Evolutionary conservation across 2,888 invertebrate genomes (phyloP).

Genomic region (Calameuta pallipes): DNA sequence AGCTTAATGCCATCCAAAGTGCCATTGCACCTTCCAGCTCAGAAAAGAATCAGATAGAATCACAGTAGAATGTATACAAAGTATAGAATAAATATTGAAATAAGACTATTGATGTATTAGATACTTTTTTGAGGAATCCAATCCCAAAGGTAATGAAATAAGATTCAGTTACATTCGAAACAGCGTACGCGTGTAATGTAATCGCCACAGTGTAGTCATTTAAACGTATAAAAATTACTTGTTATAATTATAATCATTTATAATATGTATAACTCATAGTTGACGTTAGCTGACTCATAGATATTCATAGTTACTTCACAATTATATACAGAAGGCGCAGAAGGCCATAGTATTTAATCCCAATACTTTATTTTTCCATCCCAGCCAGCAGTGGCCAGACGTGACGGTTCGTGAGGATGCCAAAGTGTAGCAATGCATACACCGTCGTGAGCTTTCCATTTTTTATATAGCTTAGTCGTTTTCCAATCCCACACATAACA

Average conservation of each 20-base stretch:
- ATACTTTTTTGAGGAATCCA: neutral
- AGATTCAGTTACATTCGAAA: neutral
- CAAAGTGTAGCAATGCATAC: conserved; percentile 95
- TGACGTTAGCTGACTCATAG: neutral
- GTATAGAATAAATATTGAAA: neutral
- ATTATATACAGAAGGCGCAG: neutral
- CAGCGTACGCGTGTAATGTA: neutral
- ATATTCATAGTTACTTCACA: neutral
- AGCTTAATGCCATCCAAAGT: conserved; percentile 71
- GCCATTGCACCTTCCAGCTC: neutral
- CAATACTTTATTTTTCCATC: conserved; percentile 98
- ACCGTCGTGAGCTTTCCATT: conserved; percentile 99
- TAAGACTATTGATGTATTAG: neutral
- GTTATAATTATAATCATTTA: neutral
- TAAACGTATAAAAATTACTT: neutral
- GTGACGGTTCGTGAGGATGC: conserved; percentile 99
- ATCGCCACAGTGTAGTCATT: neutral
- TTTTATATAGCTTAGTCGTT: conserved; percentile 96
- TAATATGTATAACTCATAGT: neutral
- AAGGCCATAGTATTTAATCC: conserved; percentile 76
- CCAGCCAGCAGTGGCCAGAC: conserved; percentile 98
- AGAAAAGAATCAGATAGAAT: neutral
- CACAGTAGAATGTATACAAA: neutral
- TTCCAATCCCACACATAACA: conserved; percentile 99
- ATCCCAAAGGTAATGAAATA: neutral